phyloP scores from a whole-genome alignment of 2,888 invertebrate species.

The Globia sparganii region DNA sequence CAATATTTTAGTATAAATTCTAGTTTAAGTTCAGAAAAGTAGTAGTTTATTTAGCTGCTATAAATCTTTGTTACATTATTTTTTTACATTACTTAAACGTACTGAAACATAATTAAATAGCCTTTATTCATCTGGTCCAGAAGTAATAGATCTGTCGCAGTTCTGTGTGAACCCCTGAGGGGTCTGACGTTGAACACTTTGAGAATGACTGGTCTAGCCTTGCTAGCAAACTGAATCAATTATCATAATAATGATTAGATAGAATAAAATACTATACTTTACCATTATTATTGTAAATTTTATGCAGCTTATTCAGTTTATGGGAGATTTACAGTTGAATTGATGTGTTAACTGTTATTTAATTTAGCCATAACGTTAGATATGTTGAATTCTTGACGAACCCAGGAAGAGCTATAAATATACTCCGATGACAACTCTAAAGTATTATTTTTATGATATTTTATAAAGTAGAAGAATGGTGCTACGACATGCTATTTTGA shows the following conservation, averaged over 20 bases:
- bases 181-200: not conserved
- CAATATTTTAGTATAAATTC: no score
- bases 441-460: conserved; percentile 38
- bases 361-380: not conserved
- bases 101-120: no score
- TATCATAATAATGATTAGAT: not conserved
- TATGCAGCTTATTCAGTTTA: not conserved
- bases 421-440: conserved; percentile 4
- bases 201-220: not conserved
- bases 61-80: no score
- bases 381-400: not conserved
- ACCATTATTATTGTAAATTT: not conserved
- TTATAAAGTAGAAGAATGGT: conserved; percentile 12
- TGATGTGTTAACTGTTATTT: not conserved
- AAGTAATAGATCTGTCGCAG: not conserved
- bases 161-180: not conserved
- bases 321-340: not conserved
- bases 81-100: no score
- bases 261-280: not conserved
- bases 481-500: conserved; percentile 27
- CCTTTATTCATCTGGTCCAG: not conserved
- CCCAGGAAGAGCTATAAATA: conserved; percentile 16
- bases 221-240: not conserved
- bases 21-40: no score
- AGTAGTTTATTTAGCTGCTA: no score